Base-by-base conservation (phyloP, 1,140 invertebrate genomes). In the Platyscapa corneri region DNA sequence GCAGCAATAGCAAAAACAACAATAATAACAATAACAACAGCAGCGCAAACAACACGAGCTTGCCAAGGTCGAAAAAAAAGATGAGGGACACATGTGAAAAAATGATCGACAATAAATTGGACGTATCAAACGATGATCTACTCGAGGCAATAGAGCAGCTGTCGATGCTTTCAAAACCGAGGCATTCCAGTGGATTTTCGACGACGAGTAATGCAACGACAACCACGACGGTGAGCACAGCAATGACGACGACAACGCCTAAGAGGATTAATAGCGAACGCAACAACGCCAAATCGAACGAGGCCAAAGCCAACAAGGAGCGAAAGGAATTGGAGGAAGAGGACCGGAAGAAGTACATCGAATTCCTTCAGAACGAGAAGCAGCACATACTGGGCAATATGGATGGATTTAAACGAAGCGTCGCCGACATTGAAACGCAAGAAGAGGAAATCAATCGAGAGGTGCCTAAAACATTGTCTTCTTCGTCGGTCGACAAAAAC, bases 371-470 rank as follows among this genome's bases (percentile, higher is more conserved):
- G 77, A 93, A 92, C 65, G 93, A 93, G 60, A 93, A 93, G 53
- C 60, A 90, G 18, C 92, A 93, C 65, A 93, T 93, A 56, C 88
- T 93, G 30, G 87, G 90, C 0, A 93, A 93, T 60, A 93, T 93
- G 92, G 92, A 93, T 6, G 87, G 89, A 56, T 92, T 97, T 30
- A 97, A 97, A 89, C 94, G 95, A 85, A 96, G 96, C 90, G 96
- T 97, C 86, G 94, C 95, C 1, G 97, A 97, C 88, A 96, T 97
- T 77, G 96, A 97, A 89, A 95, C 95, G 34, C 97, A 97, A 89
- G 96, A 97, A 89, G 96, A 97, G 90, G 97, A 98, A 92, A 95
- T 97, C 34, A 94, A 96, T 53, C 94, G 96, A 94, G 97, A 97
- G 95, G 97, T 97, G 91, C 89, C 89, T 74, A 82, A 53, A 88